These are phyloP conservation scores for Elaphurus davidianus DNA, from an alignment of 2,113 vertebrate species.

Conservation along the genomic window DNA sequence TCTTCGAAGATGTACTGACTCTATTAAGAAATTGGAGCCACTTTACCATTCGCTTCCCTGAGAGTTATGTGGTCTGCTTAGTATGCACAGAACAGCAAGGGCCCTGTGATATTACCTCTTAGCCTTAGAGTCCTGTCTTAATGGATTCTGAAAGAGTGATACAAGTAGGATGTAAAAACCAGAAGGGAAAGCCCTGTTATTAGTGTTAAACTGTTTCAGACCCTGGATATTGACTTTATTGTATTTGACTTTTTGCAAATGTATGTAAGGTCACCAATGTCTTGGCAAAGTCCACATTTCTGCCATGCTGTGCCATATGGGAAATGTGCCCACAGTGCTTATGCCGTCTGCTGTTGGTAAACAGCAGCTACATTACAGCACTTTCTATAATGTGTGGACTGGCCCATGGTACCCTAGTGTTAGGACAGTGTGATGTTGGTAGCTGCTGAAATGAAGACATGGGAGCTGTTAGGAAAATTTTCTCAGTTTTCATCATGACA, in stretches of 20 bases:
- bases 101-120: background rate
- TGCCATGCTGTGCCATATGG: background rate
- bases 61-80: background rate
- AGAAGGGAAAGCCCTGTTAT: background rate
- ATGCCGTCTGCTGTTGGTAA: background rate
- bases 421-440: background rate
- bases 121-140: background rate
- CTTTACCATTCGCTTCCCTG: background rate
- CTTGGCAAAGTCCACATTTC: constrained; percentile 36
- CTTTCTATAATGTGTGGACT: background rate
- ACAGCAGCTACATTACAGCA: background rate
- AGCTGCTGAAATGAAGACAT: background rate
- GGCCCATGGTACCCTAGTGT: background rate
- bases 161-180: background rate
- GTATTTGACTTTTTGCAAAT: constrained; percentile 5
- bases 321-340: background rate
- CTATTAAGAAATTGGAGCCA: background rate
- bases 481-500: background rate
- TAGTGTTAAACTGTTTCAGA: background rate
- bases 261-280: background rate
- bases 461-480: background rate
- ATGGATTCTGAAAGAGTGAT: background rate
- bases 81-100: background rate
- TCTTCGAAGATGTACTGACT: background rate
- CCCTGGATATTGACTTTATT: background rate